Conservation (phyloP, 2,888 invertebrate species). For the Latrodectus elegans region DNA sequence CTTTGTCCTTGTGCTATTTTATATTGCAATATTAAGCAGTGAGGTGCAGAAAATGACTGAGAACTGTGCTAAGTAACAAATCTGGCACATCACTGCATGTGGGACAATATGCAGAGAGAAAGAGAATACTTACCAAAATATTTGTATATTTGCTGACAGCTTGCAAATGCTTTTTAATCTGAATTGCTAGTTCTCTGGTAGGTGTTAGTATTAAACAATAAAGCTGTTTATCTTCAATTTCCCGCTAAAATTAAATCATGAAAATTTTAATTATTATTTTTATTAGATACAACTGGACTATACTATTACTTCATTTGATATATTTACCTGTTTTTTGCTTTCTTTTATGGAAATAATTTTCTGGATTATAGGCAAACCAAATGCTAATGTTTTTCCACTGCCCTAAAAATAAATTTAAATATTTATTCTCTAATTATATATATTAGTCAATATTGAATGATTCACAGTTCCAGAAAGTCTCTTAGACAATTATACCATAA, state of each 20-base stretch:
- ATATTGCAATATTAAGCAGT: not conserved
- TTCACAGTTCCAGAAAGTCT: no score
- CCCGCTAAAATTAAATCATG: not conserved
- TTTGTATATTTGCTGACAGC: constrained; percentile 87
- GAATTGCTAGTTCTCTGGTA: constrained; percentile 95
- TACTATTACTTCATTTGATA: not conserved
- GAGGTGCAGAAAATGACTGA: not conserved
- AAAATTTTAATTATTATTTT: not conserved
- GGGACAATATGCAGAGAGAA: not conserved
- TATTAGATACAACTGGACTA: not conserved
- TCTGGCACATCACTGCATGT: not conserved
- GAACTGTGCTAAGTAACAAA: not conserved
- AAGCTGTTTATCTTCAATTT: constrained; percentile 76
- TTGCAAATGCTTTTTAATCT: constrained; percentile 89
- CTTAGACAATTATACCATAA: no score
- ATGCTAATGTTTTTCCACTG: constrained; percentile 98
- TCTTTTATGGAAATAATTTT: constrained; percentile 79
- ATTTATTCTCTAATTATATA: no score
- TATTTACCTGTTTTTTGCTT: constrained; percentile 40
- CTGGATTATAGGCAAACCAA: constrained; percentile 93
- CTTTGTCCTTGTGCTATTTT: no score
- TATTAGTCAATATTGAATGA: no score
- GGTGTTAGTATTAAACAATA: constrained; percentile 92
- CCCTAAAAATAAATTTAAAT: constrained; percentile 78
- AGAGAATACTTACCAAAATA: constrained; percentile 77